phyloP scores from a whole-genome alignment of 2,888 invertebrate genomes.

The Dascillus cervinus region DNA sequence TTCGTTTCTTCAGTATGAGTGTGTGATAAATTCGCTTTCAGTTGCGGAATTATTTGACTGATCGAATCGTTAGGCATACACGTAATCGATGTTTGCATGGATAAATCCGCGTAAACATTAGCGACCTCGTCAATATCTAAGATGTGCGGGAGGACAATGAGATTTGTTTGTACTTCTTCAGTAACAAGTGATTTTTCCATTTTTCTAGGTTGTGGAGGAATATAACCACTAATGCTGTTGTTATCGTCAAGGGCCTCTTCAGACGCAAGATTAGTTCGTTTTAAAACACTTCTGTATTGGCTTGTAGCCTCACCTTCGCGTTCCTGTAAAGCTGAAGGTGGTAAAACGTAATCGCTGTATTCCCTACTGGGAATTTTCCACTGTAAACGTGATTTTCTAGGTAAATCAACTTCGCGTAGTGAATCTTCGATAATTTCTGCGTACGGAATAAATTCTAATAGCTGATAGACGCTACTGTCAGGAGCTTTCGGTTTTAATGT shows the following conservation, averaged over 20 bases:
- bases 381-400: conserved; percentile 14
- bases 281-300: neutral
- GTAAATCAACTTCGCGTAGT: conserved; percentile 16
- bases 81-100: conserved; percentile 22
- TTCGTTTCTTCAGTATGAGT: conserved; percentile 1
- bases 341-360: too few species aligned
- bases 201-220: neutral
- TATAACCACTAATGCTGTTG: neutral
- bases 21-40: conserved; percentile 14
- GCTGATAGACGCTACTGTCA: conserved; percentile 9
- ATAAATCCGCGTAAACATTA: conserved; percentile 18
- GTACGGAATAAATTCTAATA: conserved; percentile 17
- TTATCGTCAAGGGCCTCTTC: neutral
- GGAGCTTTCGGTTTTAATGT: conserved; percentile 8
- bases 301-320: neutral
- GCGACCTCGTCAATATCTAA: conserved; percentile 23
- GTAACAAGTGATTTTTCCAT: conserved; percentile 6
- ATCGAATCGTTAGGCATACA: conserved; percentile 20
- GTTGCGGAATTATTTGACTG: conserved; percentile 12
- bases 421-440: conserved; percentile 16
- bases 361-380: conserved; percentile 9
- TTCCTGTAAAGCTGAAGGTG: too few species aligned
- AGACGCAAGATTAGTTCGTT: neutral
- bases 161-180: conserved; percentile 20
- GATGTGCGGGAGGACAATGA: conserved; percentile 24